Evolutionary conservation across 2,888 invertebrate genomes (phyloP), one percentile per base, ranked within the genome.

Genomic region (Hypomecis atomaria): DNA sequence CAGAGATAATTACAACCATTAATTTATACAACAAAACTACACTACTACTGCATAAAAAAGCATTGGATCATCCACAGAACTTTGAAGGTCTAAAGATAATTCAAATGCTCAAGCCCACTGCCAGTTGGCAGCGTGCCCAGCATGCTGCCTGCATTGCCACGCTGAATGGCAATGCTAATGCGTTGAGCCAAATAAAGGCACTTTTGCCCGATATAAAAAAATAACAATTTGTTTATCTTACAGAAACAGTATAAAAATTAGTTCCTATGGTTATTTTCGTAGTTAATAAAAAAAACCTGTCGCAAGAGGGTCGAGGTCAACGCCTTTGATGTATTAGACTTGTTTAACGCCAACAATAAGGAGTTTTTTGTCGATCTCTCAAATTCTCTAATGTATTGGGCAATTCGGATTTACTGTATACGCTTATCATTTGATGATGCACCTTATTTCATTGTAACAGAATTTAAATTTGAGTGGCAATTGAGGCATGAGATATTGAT

Each of bases 321-420:
- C 52, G 60, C 49, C 59, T 60, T 63, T 53, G 59, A 66, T 59
- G 63, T 59, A 68, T 72, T 58, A 66, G 60, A 40, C 57, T 13
- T n/a, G 56, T 59, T 47, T 37, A 53, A 47, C 64, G 75, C 75
- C 81, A 82, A 84, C 83, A 83, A 82, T 80, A 81, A 78, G 71
- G 70, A 61, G 63, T 74, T 77, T 80, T 81, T 79, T 78, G 65
- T 44, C 63, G 65, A 70, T 60, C 69, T 62, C 58, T 60, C 9
- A 52, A 52, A 52, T 52, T 52, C 40, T 52, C 10, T 33, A 10
- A 50, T 37, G 49, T 40, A 52, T 50, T 34, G 63, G 62, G 62
- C 67, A 70, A 72, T 69, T 66, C 64, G 50, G 64, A 13, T 43
- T 45, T 45, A 13, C 8, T 47, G 62, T 50, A 11, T 10, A 56